A percentile compares a stretch with the other conserved stretches of the same genome.
phyloP scores from a whole-genome alignment of 2,797 vertebrate genomes.

The Eulemur rubriventer region DNA sequence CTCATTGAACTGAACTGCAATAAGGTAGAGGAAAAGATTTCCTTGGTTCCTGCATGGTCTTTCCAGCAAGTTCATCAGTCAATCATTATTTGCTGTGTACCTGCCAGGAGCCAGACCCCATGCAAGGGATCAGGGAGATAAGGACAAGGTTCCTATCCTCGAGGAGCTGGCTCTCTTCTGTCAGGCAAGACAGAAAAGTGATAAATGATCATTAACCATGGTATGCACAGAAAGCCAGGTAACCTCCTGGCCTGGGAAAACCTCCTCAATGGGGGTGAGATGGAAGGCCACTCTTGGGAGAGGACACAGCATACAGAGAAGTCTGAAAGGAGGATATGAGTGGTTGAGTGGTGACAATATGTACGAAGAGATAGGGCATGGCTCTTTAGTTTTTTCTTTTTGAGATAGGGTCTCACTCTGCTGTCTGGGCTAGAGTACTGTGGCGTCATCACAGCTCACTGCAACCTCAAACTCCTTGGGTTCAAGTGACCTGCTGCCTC shows the following conservation, averaged over 20 bases:
- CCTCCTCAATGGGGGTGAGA: not conserved
- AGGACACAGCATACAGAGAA: not conserved
- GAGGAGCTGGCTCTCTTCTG: not conserved
- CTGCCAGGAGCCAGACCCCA: not conserved
- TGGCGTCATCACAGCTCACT: too few species aligned
- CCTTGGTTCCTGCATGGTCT: not conserved
- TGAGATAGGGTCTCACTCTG: not conserved
- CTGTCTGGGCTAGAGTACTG: too few species aligned
- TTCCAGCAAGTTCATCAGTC: not conserved
- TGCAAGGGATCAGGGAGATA: not conserved
- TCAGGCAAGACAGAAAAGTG: not conserved
- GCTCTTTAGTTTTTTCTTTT: not conserved
- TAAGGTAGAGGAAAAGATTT: not conserved
- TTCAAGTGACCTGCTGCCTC: too few species aligned
- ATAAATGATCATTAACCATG: not conserved
- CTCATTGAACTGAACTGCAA: not conserved
- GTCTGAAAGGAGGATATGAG: not conserved
- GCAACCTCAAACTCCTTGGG: too few species aligned
- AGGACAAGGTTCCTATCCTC: not conserved
- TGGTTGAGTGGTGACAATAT: not conserved
- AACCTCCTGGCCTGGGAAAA: not conserved
- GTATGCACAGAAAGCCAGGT: not conserved
- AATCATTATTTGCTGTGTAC: not conserved
- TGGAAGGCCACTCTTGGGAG: not conserved
- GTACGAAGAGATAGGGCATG: not conserved